Evolutionary conservation across 2,797 vertebrate genomes (phyloP).

Genomic region (Borostomias antarcticus): DNA sequence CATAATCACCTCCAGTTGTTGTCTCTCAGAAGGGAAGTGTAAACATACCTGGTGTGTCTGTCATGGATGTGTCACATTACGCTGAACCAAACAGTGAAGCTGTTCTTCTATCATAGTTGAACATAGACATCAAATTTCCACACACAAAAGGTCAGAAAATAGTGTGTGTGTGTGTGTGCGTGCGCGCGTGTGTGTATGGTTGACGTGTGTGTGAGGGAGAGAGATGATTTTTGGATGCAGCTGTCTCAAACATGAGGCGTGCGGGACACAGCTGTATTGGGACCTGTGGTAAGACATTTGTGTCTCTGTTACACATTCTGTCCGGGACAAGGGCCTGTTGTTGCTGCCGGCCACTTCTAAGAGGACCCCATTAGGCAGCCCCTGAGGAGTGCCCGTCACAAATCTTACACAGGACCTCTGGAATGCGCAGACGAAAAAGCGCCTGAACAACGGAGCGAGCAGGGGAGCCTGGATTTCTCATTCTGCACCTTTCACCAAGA

Average conservation of each 20-base stretch:
- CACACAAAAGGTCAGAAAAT: too few relatives aligned
- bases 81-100: constrained; percentile 43
- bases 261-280: constrained; percentile 24
- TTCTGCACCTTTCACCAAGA: constrained; percentile 56
- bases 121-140: too few relatives aligned
- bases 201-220: constrained; percentile 14
- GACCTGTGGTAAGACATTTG: constrained; percentile 27
- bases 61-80: constrained; percentile 39
- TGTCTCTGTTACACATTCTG: constrained; percentile 16
- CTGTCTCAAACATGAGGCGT: constrained; percentile 34
- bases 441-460: constrained; percentile 50
- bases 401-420: constrained; percentile 62
- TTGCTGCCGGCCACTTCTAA: constrained; percentile 33
- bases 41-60: too few relatives aligned
- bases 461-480: constrained; percentile 46
- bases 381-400: constrained; percentile 49
- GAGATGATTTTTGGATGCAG: constrained; percentile 24
- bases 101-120: too few relatives aligned
- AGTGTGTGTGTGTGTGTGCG: constrained; percentile 32
- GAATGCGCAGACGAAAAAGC: constrained; percentile 62
- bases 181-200: constrained; percentile 26
- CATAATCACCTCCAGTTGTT: not conserved
- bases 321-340: constrained; percentile 13
- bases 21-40: constrained; percentile 14
- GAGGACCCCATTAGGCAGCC: constrained; percentile 36